A percentile compares a stretch with the other conserved stretches of the same genome.
phyloP scores from a whole-genome alignment of 2,888 invertebrate species.

The Liposcelis brunnea region DNA sequence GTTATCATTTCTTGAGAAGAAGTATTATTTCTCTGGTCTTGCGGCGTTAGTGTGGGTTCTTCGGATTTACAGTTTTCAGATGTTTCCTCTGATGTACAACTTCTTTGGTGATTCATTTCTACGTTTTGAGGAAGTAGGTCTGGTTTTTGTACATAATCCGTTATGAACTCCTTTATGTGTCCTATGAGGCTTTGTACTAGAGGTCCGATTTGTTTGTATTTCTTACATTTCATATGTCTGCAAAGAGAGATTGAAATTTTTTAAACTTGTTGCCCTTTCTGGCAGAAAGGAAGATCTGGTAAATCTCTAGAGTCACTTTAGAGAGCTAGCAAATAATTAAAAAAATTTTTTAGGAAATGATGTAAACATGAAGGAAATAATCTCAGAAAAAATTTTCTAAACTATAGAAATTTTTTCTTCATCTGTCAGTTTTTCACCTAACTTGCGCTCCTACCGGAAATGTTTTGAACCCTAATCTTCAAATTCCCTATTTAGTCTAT shows the following conservation, averaged over 20 bases:
- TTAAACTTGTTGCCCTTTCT: conserved; percentile 7
- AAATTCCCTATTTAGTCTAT: too few species aligned
- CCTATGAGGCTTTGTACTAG: conserved; percentile 37
- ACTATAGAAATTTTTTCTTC: too few species aligned
- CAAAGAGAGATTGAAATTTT: conserved; percentile 20
- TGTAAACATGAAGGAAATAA: too few species aligned
- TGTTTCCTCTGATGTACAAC: conserved; percentile 24
- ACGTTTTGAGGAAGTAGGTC: too few species aligned
- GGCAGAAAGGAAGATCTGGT: not conserved
- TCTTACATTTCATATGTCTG: conserved; percentile 26
- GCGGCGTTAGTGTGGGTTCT: conserved; percentile 29
- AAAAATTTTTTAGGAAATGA: too few species aligned
- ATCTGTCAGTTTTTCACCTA: too few species aligned
- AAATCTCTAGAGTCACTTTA: too few species aligned
- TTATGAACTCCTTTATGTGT: conserved; percentile 38
- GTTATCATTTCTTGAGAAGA: conserved; percentile 33
- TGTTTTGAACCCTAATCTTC: too few species aligned
- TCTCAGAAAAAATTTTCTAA: too few species aligned
- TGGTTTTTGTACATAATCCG: conserved; percentile 29
- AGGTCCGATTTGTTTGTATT: conserved; percentile 27
- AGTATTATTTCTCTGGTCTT: conserved; percentile 32
- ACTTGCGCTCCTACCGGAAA: too few species aligned
- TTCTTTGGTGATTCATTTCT: too few species aligned
- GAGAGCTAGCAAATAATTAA: too few species aligned
- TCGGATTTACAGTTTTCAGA: conserved; percentile 30